Percentiles rank a stretch among this genome's conserved stretches.
phyloP scores from a whole-genome alignment of 2,888 invertebrate genomes.

The Peribatodes rhomboidaria region DNA sequence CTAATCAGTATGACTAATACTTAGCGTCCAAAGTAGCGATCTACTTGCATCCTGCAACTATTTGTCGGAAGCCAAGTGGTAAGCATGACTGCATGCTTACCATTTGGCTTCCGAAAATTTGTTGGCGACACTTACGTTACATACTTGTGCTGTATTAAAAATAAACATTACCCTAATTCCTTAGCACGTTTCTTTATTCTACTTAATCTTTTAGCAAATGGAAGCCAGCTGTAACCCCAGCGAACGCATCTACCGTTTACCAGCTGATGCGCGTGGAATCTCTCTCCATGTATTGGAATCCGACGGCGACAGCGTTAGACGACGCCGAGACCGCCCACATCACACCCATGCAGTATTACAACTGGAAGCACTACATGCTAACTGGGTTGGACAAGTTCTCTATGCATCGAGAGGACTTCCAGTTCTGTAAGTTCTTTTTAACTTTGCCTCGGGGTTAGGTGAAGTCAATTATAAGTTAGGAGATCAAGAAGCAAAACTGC shows the following conservation, averaged over 20 bases:
- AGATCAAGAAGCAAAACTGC: background rate
- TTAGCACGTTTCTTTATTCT: too few species aligned
- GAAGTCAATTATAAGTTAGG: background rate
- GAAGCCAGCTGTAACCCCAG: constrained; percentile 89
- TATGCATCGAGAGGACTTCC: constrained; percentile 92
- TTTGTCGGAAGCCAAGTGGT: too few species aligned
- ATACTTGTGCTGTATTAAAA: too few species aligned
- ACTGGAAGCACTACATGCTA: constrained; percentile 92
- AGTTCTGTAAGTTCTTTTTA: constrained; percentile 89
- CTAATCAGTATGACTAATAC: too few species aligned
- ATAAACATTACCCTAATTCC: too few species aligned
- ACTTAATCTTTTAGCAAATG: constrained; percentile 87
- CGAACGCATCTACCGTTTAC: constrained; percentile 87
- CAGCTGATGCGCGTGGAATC: constrained; percentile 93
- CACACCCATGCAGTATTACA: constrained; percentile 87
- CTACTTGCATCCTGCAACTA: too few species aligned
- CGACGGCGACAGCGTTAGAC: constrained; percentile 84
- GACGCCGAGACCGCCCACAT: constrained; percentile 82
- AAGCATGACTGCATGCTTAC: too few species aligned
- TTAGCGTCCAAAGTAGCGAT: too few species aligned
- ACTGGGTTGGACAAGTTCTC: constrained; percentile 91
- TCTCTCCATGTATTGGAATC: constrained; percentile 92
- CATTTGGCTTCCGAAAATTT: too few species aligned
- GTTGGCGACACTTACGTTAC: too few species aligned
- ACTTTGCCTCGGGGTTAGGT: background rate